phyloP scores from a whole-genome alignment of 2,888 invertebrate genomes.

The Acheta domesticus region DNA sequence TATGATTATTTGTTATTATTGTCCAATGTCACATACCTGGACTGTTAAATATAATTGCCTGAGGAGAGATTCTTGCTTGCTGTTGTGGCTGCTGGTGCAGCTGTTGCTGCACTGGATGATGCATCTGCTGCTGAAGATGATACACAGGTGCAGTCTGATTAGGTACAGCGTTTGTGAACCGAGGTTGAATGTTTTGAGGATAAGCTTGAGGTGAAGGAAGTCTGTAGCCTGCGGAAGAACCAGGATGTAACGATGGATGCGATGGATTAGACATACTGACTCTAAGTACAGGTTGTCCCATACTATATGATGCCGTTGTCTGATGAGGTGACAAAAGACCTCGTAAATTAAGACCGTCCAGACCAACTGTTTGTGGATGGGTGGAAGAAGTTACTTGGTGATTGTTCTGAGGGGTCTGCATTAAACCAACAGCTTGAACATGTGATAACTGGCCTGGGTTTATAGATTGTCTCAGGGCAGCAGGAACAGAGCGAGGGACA shows the following conservation, averaged over 20 bases:
- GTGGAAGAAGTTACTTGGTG: slow-evolving; percentile 56
- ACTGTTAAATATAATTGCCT: slow-evolving; percentile 27
- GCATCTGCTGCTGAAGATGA: slow-evolving; percentile 30
- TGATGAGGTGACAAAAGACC: slow-evolving; percentile 43
- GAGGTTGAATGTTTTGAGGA: background rate
- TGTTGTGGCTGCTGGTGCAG: slow-evolving; percentile 26
- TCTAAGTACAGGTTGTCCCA: slow-evolving; percentile 28
- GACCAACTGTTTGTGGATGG: slow-evolving; percentile 56
- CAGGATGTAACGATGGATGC: background rate
- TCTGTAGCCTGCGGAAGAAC: background rate
- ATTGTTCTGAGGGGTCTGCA: slow-evolving; percentile 19
- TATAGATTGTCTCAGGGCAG: background rate
- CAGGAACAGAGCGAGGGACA: slow-evolving; percentile 30
- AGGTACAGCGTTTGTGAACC: background rate
- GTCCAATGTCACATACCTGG: background rate
- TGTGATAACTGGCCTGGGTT: background rate
- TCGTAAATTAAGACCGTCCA: slow-evolving; percentile 45
- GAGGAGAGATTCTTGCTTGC: slow-evolving; percentile 30
- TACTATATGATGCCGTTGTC: background rate
- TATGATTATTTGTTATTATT: background rate
- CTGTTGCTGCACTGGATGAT: slow-evolving; percentile 35
- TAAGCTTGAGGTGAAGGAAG: background rate
- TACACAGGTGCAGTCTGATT: background rate
- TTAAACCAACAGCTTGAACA: background rate
- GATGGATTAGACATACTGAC: slow-evolving; percentile 28